Percentiles rank a stretch among this genome's conserved stretches.
Evolutionary conservation across 1,140 invertebrate genomes (phyloP).

Genomic region (Drosophila sp.): DNA sequence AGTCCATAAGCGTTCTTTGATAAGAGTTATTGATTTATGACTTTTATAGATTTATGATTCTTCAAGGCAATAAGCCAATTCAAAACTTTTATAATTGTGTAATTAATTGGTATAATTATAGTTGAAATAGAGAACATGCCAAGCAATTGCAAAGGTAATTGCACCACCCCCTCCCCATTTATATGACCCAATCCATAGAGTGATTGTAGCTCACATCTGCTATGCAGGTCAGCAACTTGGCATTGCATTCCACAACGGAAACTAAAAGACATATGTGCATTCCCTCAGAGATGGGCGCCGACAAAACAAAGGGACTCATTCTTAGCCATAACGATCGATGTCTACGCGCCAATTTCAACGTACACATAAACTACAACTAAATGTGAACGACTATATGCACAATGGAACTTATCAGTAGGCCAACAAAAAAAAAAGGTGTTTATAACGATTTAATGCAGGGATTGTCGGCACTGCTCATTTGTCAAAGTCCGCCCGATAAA

Average conservation of each 20-base stretch:
- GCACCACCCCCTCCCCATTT: no score
- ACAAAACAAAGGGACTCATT: conserved; percentile 5
- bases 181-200: background rate
- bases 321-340: background rate
- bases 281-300: background rate
- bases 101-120: conserved; percentile 31
- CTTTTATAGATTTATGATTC: background rate
- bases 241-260: conserved; percentile 4
- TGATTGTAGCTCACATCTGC: background rate
- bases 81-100: conserved; percentile 5
- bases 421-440: conserved; percentile 6
- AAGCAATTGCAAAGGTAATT: background rate
- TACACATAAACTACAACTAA: conserved; percentile 22
- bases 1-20: background rate
- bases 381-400: background rate
- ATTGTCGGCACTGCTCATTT: conserved; percentile 30
- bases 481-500: conserved; percentile 42
- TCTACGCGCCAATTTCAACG: conserved; percentile 47
- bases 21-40: background rate
- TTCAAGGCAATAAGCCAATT: background rate
- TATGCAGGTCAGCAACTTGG: conserved; percentile 3
- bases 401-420: conserved; percentile 9
- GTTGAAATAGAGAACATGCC: conserved; percentile 25
- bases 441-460: conserved; percentile 29
- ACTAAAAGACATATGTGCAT: background rate